Evolutionary conservation across 2,888 invertebrate species (phyloP), one percentile per base, ranked within the genome.

Genomic region (Patella ulyssiponensis): DNA sequence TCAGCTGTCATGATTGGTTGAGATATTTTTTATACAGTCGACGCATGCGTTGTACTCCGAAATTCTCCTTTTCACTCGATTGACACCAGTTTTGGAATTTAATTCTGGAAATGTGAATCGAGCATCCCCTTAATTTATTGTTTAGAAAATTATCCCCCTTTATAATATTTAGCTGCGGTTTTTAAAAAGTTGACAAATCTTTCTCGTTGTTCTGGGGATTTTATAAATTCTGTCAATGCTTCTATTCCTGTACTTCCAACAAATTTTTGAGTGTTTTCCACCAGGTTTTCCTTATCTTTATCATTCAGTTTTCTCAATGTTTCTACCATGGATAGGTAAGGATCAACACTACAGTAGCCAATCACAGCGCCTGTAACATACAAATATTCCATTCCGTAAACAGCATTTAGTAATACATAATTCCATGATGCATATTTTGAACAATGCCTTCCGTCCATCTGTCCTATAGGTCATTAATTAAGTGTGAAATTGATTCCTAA

Each of bases 241-340:
- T 90, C 90, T 9, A 90, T 79, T 2, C 83, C 69, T 3, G 85
- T 76, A 71, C 86, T 86, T 1, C 90, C 90, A 27, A 90, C 89
- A 20, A 90, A 79, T 73, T 87, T 86, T 75, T 90, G 90, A 2
- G 90, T 84, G 81, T 86, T 85, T 23, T 82, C 76, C 20, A 88
- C 87, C 2, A 90, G 79, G 64, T 81, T 77, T 54, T 81, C 52
- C 74, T 89, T 90, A 17, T 90, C 90, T 9, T 79, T 75, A 71
- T 89, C 89, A 23, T 84, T 82, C 71, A 90, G 75, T 56, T 86
- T 84, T 53, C 82, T 82, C 51, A 90, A 56, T 9, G 88, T 88
- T 23, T 74, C 81, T 9, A 90, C 71, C 85, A 90, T 81, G 2
- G 89, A 87, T 9, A 84, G 78, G 79, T 90, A 90, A 9, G 87